Conservation (phyloP, 2,797 vertebrate genomes). For the Coranthus polyacanthus region DNA sequence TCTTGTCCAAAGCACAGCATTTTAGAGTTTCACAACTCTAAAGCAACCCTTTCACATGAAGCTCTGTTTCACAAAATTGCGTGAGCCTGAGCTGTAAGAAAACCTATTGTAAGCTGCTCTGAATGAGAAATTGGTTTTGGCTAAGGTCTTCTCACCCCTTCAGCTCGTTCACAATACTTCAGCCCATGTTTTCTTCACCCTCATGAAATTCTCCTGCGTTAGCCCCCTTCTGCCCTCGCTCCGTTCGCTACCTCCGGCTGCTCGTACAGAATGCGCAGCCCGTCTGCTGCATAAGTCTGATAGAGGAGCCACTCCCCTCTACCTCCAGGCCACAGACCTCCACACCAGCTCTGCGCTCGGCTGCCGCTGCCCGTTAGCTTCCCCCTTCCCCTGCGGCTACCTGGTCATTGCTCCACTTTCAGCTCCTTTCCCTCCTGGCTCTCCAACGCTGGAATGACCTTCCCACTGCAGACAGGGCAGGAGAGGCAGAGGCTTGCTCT, state of each 20-base stretch:
- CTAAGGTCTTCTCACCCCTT: slow-evolving; percentile 58
- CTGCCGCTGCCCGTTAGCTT: slow-evolving; percentile 12
- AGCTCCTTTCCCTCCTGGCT: slow-evolving; percentile 25
- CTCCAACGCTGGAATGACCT: slow-evolving; percentile 42
- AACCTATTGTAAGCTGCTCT: slow-evolving; percentile 39
- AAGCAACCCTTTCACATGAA: slow-evolving; percentile 20
- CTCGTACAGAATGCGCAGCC: slow-evolving; percentile 27
- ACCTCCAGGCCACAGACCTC: slow-evolving; percentile 18
- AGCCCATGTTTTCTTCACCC: slow-evolving; percentile 52
- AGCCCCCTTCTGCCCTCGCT: slow-evolving; percentile 20
- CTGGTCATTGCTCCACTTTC: slow-evolving; percentile 55
- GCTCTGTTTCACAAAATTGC: slow-evolving; percentile 54
- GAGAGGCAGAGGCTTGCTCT: slow-evolving; percentile 29
- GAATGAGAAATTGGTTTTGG: slow-evolving; percentile 65
- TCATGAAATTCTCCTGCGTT: slow-evolving; percentile 37
- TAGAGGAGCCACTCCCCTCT: slow-evolving; percentile 22
- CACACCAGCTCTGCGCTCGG: slow-evolving; percentile 12
- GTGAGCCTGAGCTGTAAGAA: slow-evolving; percentile 54
- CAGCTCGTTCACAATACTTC: slow-evolving; percentile 46
- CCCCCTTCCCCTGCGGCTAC: slow-evolving; percentile 30
- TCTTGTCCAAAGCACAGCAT: slow-evolving; percentile 27
- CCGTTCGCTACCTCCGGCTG: slow-evolving; percentile 21
- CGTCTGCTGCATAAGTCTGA: slow-evolving; percentile 5
- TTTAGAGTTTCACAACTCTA: slow-evolving; percentile 29
- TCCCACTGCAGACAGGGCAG: slow-evolving; percentile 38